Percentiles rank a stretch among this genome's conserved stretches.
Conservation (phyloP, 2,113 vertebrate species). For the Brachypodius melanocephalos region DNA sequence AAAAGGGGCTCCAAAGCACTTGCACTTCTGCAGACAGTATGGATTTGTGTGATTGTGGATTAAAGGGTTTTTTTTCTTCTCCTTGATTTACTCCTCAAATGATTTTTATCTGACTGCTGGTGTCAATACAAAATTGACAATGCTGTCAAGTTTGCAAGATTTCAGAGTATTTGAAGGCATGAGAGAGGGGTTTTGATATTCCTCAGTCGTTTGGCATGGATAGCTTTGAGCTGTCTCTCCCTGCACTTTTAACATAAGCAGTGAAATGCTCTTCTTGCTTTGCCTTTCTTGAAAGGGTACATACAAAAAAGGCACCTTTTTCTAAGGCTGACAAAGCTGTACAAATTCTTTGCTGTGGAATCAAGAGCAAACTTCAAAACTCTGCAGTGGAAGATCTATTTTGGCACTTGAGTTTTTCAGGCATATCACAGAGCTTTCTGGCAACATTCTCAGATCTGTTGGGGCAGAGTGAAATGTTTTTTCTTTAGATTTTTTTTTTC, state of each 20-base stretch:
- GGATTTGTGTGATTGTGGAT: conserved; percentile 30
- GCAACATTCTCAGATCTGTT: neutral
- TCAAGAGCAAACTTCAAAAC: conserved; percentile 1
- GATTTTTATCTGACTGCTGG: conserved; percentile 38
- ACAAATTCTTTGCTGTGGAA: conserved; percentile 7
- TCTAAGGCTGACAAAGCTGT: neutral
- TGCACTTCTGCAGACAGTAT: neutral
- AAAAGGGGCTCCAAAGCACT: neutral
- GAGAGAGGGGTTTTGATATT: conserved; percentile 14
- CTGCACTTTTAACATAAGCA: neutral
- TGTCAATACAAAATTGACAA: conserved; percentile 58
- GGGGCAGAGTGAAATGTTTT: neutral
- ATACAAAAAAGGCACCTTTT: neutral
- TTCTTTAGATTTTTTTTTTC: neutral
- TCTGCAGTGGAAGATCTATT: neutral
- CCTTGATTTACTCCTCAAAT: conserved; percentile 37
- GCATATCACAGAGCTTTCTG: neutral
- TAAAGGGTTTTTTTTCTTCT: neutral
- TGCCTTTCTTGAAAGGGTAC: conserved; percentile 9
- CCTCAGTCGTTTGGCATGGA: neutral
- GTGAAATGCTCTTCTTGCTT: neutral
- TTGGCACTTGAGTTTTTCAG: neutral
- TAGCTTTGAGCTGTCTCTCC: neutral
- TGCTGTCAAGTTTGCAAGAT: conserved; percentile 37
- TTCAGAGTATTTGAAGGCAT: conserved; percentile 3